These are phyloP conservation scores for Hydraecia micacea DNA, from an alignment of 2,888 invertebrate species.

Conservation along the genomic window DNA sequence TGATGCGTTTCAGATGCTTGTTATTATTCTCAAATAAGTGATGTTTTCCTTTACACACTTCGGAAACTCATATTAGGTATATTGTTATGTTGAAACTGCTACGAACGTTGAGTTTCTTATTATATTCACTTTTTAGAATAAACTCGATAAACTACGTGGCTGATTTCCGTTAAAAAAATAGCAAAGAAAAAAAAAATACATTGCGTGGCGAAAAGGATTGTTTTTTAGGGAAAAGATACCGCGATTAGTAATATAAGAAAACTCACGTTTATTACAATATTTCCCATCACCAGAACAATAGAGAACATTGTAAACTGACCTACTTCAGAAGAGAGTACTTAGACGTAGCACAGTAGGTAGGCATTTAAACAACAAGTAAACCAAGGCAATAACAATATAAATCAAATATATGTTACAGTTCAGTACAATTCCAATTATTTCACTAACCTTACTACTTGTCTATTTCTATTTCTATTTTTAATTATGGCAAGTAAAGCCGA, in stretches of 20 bases:
- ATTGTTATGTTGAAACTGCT: neutral
- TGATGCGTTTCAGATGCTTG: constrained; percentile 41
- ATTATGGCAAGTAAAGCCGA: no score
- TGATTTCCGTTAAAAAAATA: neutral
- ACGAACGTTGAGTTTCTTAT: neutral
- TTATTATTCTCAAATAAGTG: constrained; percentile 29
- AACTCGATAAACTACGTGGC: neutral
- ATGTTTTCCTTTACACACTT: constrained; percentile 22
- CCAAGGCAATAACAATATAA: neutral
- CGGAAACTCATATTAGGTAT: neutral
- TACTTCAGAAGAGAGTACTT: neutral
- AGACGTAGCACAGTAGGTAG: no score
- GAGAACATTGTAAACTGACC: neutral
- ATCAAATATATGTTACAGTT: neutral
- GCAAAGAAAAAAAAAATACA: neutral
- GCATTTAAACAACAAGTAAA: neutral
- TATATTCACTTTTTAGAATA: neutral
- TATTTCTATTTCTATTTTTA: no score
- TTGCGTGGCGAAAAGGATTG: neutral
- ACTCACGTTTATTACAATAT: neutral
- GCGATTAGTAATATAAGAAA: neutral
- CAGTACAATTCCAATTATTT: neutral
- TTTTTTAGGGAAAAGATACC: neutral
- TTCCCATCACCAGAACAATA: neutral
- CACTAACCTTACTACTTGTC: neutral